Evolutionary conservation across 2,888 invertebrate species (phyloP), one percentile per base, ranked within the genome.

Genomic region (Folsomia manolachei): DNA sequence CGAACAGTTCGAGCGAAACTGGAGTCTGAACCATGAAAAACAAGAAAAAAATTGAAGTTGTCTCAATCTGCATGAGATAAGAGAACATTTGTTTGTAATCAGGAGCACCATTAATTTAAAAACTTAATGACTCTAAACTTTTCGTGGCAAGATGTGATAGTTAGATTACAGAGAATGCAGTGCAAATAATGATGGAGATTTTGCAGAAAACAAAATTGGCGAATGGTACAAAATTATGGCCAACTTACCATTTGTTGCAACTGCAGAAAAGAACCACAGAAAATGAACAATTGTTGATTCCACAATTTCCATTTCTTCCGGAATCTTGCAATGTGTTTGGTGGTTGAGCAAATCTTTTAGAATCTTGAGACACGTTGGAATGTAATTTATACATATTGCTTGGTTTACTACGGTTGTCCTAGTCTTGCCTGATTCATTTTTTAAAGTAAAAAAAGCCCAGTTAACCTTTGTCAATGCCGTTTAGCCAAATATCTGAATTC

Each of bases 1-100:
- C 89, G 86, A 23, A 89, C 87, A 85, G 90, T 90, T 74, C 87
- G 83, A 21, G 89, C 87, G 82, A 91, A 90, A 83, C 89, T 90
- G 7, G 83, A 78, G 82, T 86, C 86, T 84, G 71, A 39, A 39
- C 39, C 39, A 39, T 39, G 39, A 39, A 39, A 39, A 39, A 39
- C 39, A 39, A 9, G 39, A 39, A 39, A 39, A 39, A 39, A 39
- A 39, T 39, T 18, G 4, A 62, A 56, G 26, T 62, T 27, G 27
- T 25, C 24, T 61, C 51, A 2, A 21, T 51, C 51, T 27, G 27
- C 2, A 23, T 18, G 21, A 9, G 21, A 19, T 19, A 21, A 67
- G 21, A 67, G 39, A 52, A 24, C 21, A 21, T 25, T 63, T 25
- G 11, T 9, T n/a, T 25, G 23, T 7, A 19, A 63, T 63, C 9